These are phyloP conservation scores for Thalassarche chlororhynchos DNA, from an alignment of 2,113 vertebrate species.

Conservation along the genomic window DNA sequence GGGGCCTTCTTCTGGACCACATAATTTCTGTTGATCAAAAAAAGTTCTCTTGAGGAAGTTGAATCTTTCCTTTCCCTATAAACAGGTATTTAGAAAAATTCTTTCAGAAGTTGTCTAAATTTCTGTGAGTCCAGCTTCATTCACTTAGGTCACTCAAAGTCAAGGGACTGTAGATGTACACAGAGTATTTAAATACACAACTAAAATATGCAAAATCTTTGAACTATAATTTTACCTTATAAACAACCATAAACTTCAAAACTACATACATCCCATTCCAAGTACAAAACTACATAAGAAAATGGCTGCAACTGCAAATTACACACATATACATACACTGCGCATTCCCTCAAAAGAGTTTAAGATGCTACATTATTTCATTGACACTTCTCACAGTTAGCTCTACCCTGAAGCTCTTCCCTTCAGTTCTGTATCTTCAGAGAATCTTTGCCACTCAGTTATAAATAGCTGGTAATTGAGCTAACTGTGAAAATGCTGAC, in stretches of 20 bases:
- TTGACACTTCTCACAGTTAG: background rate
- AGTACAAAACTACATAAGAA: background rate
- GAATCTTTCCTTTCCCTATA: background rate
- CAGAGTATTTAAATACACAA: background rate
- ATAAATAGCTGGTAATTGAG: background rate
- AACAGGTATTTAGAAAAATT: background rate
- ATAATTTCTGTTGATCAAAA: background rate
- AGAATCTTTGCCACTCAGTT: background rate
- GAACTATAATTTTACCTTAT: background rate
- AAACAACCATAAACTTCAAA: background rate
- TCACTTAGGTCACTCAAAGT: background rate
- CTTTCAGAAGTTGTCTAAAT: background rate
- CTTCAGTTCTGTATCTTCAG: background rate
- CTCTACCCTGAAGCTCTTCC: background rate
- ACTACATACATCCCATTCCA: background rate
- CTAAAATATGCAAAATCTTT: background rate
- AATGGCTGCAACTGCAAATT: background rate
- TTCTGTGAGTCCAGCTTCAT: background rate
- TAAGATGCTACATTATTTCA: background rate
- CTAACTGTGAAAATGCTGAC: slow-evolving; percentile 3
- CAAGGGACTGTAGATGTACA: background rate
- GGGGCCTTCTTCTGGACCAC: background rate
- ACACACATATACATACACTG: background rate
- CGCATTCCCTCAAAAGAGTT: background rate
- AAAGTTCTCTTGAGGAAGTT: background rate